Conservation (phyloP, 2,113 vertebrate genomes). For the Myiagra hebetior region DNA sequence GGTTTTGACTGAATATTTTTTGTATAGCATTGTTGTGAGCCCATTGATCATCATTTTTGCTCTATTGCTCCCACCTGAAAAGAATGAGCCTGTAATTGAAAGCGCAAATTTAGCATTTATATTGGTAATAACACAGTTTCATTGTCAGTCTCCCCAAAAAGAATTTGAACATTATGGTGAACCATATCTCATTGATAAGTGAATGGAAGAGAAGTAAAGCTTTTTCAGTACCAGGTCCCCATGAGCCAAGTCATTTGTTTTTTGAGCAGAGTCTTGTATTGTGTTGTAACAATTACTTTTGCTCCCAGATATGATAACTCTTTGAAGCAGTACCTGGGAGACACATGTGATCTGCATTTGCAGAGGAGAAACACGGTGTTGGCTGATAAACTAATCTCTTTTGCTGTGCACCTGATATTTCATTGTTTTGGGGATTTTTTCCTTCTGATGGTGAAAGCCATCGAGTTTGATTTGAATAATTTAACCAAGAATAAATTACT, state of each 20-base stretch:
- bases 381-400: slow-evolving; percentile 47
- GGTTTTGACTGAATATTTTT: background rate
- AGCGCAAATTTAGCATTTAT: slow-evolving; percentile 42
- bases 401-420: slow-evolving; percentile 44
- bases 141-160: background rate
- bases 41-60: slow-evolving; percentile 7
- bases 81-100: slow-evolving; percentile 26
- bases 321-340: slow-evolving; percentile 17
- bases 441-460: background rate
- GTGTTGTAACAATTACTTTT: slow-evolving; percentile 51
- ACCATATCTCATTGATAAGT: background rate
- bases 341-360: background rate
- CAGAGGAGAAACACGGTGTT: background rate
- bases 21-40: background rate
- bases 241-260: background rate
- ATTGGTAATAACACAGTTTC: background rate
- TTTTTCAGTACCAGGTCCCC: background rate
- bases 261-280: slow-evolving; percentile 44
- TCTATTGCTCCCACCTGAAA: background rate
- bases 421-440: background rate
- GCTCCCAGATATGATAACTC: slow-evolving; percentile 46
- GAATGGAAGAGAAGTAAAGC: background rate
- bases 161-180: background rate
- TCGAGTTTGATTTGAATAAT: slow-evolving; percentile 7
- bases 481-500: slow-evolving; percentile 38